Evolutionary conservation across 2,797 vertebrate genomes (phyloP).

Genomic region (Pyrocephalus nanus): DNA sequence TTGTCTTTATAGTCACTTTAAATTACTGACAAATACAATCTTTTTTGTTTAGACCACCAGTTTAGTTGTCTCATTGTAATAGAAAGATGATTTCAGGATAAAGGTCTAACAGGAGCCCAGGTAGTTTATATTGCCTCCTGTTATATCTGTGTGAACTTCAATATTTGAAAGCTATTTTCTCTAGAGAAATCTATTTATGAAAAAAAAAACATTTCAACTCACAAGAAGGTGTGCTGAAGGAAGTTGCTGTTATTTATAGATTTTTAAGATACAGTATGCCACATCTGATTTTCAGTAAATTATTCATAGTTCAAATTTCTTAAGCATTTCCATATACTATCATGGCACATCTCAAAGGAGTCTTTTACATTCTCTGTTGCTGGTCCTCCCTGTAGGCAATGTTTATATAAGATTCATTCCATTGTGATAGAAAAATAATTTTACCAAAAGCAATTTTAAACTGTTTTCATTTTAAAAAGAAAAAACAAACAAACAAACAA

Average conservation of each 20-base stretch:
- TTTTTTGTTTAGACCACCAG: neutral
- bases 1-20: neutral
- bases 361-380: neutral
- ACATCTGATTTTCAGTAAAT: constrained; percentile 1
- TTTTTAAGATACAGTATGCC: neutral
- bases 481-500: neutral
- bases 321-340: neutral
- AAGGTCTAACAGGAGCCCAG: neutral
- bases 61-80: neutral
- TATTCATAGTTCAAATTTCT: neutral
- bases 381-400: neutral
- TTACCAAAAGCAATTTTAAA: constrained; percentile 14
- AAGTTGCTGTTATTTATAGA: neutral
- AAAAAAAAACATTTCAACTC: neutral
- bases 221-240: neutral
- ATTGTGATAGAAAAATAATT: neutral
- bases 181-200: neutral
- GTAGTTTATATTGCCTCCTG: neutral
- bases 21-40: neutral
- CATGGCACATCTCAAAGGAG: neutral
- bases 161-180: constrained; percentile 19
- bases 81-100: neutral
- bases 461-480: neutral
- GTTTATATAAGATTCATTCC: neutral
- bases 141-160: neutral